A percentile compares a stretch with the other conserved stretches of the same genome.
phyloP scores from a whole-genome alignment of 64 coral and sea anemone species.

The Montipora foliosa region DNA sequence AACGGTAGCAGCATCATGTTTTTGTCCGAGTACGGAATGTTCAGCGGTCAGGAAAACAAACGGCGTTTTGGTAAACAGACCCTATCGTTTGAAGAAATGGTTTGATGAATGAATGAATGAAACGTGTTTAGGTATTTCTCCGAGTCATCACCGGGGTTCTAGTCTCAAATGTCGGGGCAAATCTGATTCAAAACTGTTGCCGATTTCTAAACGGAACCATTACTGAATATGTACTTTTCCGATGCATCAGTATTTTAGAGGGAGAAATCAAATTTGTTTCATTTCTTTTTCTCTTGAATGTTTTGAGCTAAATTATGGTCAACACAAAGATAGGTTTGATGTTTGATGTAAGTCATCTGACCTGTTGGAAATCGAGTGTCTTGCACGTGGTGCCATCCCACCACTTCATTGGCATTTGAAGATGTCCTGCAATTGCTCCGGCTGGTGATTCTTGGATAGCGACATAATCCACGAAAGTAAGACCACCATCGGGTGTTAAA shows the following conservation, averaged over 20 bases:
- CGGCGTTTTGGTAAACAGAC: neutral
- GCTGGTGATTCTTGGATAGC: constrained; percentile 80
- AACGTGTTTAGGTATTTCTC: neutral
- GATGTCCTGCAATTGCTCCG: constrained; percentile 54
- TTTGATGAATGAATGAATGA: neutral
- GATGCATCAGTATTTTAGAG: too few species aligned
- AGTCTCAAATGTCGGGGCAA: too few species aligned
- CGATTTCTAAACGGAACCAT: too few species aligned
- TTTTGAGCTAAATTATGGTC: too few species aligned
- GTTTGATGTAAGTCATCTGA: neutral
- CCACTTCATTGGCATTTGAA: constrained; percentile 60
- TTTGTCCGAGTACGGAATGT: constrained; percentile 2
- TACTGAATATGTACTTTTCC: too few species aligned
- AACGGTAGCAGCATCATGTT: constrained; percentile 15
- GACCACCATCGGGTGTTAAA: constrained; percentile 55
- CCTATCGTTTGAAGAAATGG: neutral
- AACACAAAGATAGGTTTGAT: too few species aligned
- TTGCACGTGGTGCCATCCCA: constrained; percentile 89
- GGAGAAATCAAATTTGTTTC: too few species aligned
- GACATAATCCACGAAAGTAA: constrained; percentile 84
- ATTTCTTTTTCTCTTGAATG: too few species aligned
- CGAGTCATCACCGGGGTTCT: too few species aligned
- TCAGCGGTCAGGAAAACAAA: constrained; percentile 9
- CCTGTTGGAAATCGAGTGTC: constrained; percentile 40
- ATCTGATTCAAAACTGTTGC: too few species aligned